Conservation (phyloP, 2,113 vertebrate species). For the Oxyruncus cristatus region DNA sequence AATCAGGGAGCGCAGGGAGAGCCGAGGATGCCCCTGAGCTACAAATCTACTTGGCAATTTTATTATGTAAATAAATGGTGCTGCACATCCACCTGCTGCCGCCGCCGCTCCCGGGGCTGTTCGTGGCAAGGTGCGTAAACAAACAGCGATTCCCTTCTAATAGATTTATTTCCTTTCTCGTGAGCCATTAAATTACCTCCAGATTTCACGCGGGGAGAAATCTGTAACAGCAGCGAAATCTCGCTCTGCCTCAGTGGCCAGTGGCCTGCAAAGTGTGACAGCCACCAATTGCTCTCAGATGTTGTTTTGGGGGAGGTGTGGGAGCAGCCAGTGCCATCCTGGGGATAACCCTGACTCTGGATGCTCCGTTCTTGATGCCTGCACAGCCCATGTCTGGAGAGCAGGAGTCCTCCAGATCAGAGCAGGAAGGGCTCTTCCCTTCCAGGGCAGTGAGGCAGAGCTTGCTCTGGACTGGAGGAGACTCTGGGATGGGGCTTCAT, state of each 20-base stretch:
- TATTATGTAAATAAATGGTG: slow-evolving; percentile 48
- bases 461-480: not conserved
- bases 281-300: not conserved
- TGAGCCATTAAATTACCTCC: slow-evolving; percentile 28
- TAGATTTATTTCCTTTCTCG: slow-evolving; percentile 15
- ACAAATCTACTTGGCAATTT: slow-evolving; percentile 48
- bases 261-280: not conserved
- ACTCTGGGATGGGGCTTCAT: not conserved
- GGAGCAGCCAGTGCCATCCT: not conserved
- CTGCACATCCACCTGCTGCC: slow-evolving; percentile 56
- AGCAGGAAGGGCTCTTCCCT: not conserved
- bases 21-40: slow-evolving; percentile 36
- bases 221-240: not conserved
- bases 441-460: not conserved
- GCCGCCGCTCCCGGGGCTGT: not conserved
- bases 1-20: not conserved
- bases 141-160: slow-evolving; percentile 20
- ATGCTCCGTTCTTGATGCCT: not conserved
- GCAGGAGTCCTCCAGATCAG: not conserved
- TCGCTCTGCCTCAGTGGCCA: not conserved
- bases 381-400: not conserved
- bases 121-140: not conserved
- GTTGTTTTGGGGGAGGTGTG: rapidly evolving
- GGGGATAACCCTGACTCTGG: rapidly evolving
- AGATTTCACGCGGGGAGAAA: not conserved